Evolutionary conservation across 2,888 invertebrate species (phyloP), one percentile per base, ranked within the genome.

Genomic region (Acanthacorydalis orientalis): DNA sequence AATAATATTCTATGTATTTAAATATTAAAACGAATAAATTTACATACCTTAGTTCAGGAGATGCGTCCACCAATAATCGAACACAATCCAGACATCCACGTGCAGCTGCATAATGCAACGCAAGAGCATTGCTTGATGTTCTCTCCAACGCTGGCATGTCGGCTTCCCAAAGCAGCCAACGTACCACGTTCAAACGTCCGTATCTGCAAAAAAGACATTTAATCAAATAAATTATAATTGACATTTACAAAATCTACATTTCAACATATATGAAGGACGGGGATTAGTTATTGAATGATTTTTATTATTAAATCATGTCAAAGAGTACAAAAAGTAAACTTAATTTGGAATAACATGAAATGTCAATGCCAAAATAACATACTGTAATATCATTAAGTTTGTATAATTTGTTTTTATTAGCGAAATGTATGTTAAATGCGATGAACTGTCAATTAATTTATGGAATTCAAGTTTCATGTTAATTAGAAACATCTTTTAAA

Each of bases 41-140:
- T 48, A 61, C 67, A 69, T 67, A 86, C 85, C 81, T 83, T 59
- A 84, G 77, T 59, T 85, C 84, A 46, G 81, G 76, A 53, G 84
- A 77, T 45, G 85, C 80, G 64, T 84, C 83, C 35, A 85, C 79
- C 41, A 87, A 71, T 15, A 88, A 70, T 55, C 83, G 76, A 56
- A 89, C 87, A 64, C 87, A 87, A 65, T 88, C 87, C 55, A 88
- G 71, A 63, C 87, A 87, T 52, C 89, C 89, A 54, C 87, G 73
- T 49, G 87, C 86, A 32, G 87, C 84, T 11, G 89, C 89, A 67
- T 89, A 89, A 66, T 90, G 89, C 50, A 90, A 73, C 53, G 89
- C 86, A 55, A 89, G 71, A 51, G 85, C 86, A 54, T 83, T 83
- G 63, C 76, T 77, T 53, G 52, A 51, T 56, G 65, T 70, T 47